Evolutionary conservation across 2,797 vertebrate species (phyloP), one percentile per base, ranked within the genome.

Genomic region (Squalus acanthias): DNA sequence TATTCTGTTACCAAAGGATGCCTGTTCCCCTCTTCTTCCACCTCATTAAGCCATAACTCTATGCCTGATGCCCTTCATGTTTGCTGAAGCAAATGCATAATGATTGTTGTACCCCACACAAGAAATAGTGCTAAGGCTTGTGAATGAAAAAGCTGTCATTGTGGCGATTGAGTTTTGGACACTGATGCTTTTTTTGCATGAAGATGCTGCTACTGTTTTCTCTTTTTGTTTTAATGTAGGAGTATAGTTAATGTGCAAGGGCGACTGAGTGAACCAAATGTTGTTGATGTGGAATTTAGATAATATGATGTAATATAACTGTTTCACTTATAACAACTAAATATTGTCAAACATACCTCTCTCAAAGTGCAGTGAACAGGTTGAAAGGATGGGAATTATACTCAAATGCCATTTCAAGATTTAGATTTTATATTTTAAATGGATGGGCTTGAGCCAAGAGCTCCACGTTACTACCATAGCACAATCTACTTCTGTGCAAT

Each of bases 111-210:
- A 33, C 50, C 50, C 94, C 94, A 95, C 94, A 76, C 70, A 95
- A 76, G 91, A 76, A 95, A 76, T 76, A 76, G 72, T 95, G 94
- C 69, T 95, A 95, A 96, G 5, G 97, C 97, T 98, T 98, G 97
- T 97, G 96, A 97, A 97, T 98, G 97, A 97, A 97, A 97, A 97
- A 96, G 97, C 97, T 97, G 97, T 97, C 96, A 96, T 97, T 98
- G 98, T 98, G 97, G 97, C 97, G 97, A 97, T 97, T 97, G 97
- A 98, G 97, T 79, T 96, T 98, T 97, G 97, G 97, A 97, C 98
- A 97, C 97, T 97, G 98, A 98, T 97, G 98, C 97, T 98, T 97
- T 97, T 89, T 98, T 98, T 98, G 98, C 98, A 98, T 98, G 98
- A 98, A 97, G 97, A 97, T 97, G 97, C 97, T 98, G 97, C 97